Evolutionary conservation across 2,113 vertebrate species (phyloP), one percentile per base, ranked within the genome.

Genomic region (Petroica traversi): DNA sequence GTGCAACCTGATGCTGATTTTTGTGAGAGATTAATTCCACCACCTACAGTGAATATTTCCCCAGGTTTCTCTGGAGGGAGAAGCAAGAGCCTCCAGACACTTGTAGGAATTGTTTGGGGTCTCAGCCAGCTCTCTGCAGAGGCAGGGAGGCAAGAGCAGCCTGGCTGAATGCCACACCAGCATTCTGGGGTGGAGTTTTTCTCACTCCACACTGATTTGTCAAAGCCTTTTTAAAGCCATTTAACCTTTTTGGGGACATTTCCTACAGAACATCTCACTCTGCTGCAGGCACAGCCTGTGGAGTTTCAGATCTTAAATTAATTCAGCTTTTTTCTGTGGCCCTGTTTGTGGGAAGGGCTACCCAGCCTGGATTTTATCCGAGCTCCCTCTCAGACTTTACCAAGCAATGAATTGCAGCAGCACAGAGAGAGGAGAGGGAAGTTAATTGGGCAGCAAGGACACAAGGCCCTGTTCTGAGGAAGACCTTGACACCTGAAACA

Each of bases 361-460:
- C n/a, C 15, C 61, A 73, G 63, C 14, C 29, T 79, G 66, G 72
- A 7, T 77, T 92, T 85, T 34, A 72, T 72, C 80, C 2, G 4
- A 64, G 36, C 43, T 93, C 75, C 75, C 36, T 89, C 77, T 68
- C 84, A 71, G 66, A 6, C 25, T 81, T 93, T 33, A 41, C 85
- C 64, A 51, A 91, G 85, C 69, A 79, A 92, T 43, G 85, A 85
- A 89, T 59, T 85, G 78, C 41, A 59, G 57, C n/a, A 83, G 74
- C 68, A 63, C 8, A 5, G 28, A 34, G 76, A 74, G 69, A 75
- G 48, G 68, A 94, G 80, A 66, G 71, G 90, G 82, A 45, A 95
- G 69, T 83, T 78, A 84, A 91, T 93, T 6, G 68, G 40, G 64
- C 81, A 73, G 95, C 83, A 91, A 97, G 93, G 94, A 89, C 90